phyloP scores from a whole-genome alignment of 2,888 invertebrate genomes.

The Asteroscopus sphinx region DNA sequence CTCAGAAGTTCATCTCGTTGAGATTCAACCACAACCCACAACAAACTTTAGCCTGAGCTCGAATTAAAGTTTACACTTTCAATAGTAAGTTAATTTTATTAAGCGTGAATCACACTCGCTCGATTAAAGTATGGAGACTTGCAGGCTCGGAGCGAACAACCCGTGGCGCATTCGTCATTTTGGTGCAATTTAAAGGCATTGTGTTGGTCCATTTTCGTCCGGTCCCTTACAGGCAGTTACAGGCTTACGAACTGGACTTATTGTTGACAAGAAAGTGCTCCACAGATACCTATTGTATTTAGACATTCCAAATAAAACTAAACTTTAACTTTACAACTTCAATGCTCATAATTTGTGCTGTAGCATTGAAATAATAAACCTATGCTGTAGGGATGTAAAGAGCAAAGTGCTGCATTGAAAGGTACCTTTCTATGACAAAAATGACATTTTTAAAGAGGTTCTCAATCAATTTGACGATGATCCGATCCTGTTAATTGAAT shows the following conservation, averaged over 20 bases:
- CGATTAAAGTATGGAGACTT: too few relatives aligned
- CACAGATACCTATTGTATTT: constrained; percentile 27
- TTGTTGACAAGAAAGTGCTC: constrained; percentile 56
- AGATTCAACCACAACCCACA: not conserved
- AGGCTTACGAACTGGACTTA: constrained; percentile 57
- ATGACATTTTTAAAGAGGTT: too few relatives aligned
- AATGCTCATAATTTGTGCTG: too few relatives aligned
- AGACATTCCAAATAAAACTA: not conserved
- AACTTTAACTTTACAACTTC: too few relatives aligned
- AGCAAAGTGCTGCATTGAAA: too few relatives aligned
- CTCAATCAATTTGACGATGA: too few relatives aligned
- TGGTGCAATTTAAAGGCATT: constrained; percentile 69
- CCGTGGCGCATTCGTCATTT: constrained; percentile 64
- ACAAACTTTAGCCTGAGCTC: too few relatives aligned
- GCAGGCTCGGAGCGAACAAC: constrained; percentile 29
- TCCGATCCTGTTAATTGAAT: too few relatives aligned
- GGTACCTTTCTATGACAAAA: too few relatives aligned
- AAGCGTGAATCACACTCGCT: constrained; percentile 43
- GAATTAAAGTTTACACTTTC: constrained; percentile 1
- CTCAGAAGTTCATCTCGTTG: too few relatives aligned
- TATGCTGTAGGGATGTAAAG: too few relatives aligned
- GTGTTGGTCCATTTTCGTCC: constrained; percentile 68
- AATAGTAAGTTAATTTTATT: constrained; percentile 35
- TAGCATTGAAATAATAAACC: too few relatives aligned
- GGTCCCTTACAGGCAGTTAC: constrained; percentile 59